Conservation (phyloP, 2,888 invertebrate species). For the Oligia strigilis region DNA sequence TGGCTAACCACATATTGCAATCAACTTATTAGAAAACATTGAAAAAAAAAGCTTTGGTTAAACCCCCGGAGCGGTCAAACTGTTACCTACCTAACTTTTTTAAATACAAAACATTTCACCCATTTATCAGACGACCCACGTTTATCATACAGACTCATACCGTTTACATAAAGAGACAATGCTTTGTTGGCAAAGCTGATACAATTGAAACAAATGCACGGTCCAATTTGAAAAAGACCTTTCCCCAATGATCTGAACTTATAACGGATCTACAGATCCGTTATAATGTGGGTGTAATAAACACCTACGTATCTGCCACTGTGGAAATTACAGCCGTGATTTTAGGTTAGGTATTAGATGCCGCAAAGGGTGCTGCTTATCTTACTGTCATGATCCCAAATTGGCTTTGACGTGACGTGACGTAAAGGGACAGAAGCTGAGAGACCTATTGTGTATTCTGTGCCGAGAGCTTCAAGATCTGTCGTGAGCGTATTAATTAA, state of each 20-base stretch:
- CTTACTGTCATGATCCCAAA: too few species aligned
- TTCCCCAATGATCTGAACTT: neutral
- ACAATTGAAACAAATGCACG: slow-evolving; percentile 76
- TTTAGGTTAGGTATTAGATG: neutral
- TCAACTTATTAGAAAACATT: too few species aligned
- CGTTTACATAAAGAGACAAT: slow-evolving; percentile 72
- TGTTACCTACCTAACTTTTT: slow-evolving; percentile 58
- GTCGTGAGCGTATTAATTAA: slow-evolving; percentile 19
- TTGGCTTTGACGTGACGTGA: neutral
- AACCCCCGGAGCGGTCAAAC: too few species aligned
- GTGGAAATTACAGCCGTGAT: neutral
- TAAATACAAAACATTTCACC: slow-evolving; percentile 66
- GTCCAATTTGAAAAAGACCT: neutral
- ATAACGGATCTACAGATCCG: neutral
- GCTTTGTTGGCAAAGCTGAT: slow-evolving; percentile 75
- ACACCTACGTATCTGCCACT: neutral
- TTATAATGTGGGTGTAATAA: neutral
- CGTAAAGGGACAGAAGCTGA: neutral
- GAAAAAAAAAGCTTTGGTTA: too few species aligned
- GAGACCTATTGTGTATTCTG: neutral
- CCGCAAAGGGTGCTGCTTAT: neutral
- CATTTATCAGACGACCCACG: slow-evolving; percentile 69
- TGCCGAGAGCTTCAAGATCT: neutral
- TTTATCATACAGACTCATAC: slow-evolving; percentile 70
- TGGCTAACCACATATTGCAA: too few species aligned